phyloP scores from a whole-genome alignment of 1,140 invertebrate species.

The Eumeta japonica region DNA sequence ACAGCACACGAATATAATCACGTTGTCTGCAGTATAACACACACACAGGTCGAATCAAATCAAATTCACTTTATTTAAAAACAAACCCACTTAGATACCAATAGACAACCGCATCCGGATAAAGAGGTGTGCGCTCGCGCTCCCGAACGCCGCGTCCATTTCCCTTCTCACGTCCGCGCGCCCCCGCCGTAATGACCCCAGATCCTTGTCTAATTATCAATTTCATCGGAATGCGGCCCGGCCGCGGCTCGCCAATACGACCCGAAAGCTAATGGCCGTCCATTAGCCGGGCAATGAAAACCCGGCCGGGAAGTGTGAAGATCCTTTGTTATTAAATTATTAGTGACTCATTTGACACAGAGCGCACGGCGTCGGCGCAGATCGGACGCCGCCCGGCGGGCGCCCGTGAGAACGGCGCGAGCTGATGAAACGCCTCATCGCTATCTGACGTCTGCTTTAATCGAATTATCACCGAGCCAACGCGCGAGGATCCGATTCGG shows the following conservation, averaged over 20 bases:
- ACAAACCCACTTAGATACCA: too few species aligned
- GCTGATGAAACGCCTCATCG: too few species aligned
- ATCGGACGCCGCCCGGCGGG: too few species aligned
- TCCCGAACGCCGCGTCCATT: conserved; percentile 15
- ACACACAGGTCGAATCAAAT: too few species aligned
- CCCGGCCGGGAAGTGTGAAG: background rate
- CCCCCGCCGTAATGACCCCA: conserved; percentile 23
- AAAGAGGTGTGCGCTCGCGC: too few species aligned
- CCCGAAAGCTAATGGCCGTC: conserved; percentile 39
- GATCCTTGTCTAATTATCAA: conserved; percentile 48
- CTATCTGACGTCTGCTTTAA: too few species aligned
- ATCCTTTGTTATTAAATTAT: background rate
- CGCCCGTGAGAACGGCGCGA: too few species aligned
- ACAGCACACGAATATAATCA: too few species aligned
- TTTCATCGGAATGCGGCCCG: conserved; percentile 46
- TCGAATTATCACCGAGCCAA: background rate
- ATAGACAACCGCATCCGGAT: too few species aligned
- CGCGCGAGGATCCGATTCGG: background rate
- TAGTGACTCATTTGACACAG: background rate
- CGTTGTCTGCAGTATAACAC: too few species aligned
- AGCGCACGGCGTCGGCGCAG: too few species aligned
- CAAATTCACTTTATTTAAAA: too few species aligned
- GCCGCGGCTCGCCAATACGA: conserved; percentile 27
- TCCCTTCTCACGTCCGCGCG: conserved; percentile 3
- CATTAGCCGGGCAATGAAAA: conserved; percentile 14